Percentiles rank a stretch among this genome's conserved stretches.
Evolutionary conservation across 1,140 invertebrate species (phyloP).

Genomic region (Bombus terrestris): DNA sequence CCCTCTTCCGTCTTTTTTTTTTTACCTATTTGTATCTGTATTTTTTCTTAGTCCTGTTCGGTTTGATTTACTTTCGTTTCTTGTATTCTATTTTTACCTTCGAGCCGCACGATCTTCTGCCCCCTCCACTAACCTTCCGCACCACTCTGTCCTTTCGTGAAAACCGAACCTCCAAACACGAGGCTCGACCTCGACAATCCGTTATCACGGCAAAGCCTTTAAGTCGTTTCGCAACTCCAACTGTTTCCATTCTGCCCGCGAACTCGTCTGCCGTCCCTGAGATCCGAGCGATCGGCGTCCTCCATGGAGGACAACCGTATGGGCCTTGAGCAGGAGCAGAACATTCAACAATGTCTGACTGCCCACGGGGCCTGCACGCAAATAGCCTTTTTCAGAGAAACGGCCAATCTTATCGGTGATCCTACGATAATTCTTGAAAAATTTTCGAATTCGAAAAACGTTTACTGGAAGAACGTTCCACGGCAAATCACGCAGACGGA

Average conservation of each 20-base stretch:
- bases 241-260: conserved; percentile 51
- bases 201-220: conserved; percentile 44
- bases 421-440: neutral
- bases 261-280: conserved; percentile 37
- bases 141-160: conserved; percentile 20
- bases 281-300: conserved; percentile 36
- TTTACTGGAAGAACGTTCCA: neutral
- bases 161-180: conserved; percentile 27
- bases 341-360: conserved; percentile 7
- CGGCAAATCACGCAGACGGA: neutral
- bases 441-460: neutral
- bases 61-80: neutral
- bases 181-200: conserved; percentile 15
- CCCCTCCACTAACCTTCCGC: conserved; percentile 38
- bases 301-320: conserved; percentile 41
- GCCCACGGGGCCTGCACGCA: neutral
- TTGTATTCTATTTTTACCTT: conserved; percentile 39
- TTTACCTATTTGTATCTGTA: neutral
- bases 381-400: neutral
- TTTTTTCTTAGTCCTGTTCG: neutral
- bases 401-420: neutral
- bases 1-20: neutral
- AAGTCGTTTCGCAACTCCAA: conserved; percentile 67
- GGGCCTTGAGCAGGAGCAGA: conserved; percentile 2
- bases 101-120: conserved; percentile 38